Base-by-base conservation (phyloP, 2,797 vertebrate genomes). In the Heteromormyrus szaboi region DNA sequence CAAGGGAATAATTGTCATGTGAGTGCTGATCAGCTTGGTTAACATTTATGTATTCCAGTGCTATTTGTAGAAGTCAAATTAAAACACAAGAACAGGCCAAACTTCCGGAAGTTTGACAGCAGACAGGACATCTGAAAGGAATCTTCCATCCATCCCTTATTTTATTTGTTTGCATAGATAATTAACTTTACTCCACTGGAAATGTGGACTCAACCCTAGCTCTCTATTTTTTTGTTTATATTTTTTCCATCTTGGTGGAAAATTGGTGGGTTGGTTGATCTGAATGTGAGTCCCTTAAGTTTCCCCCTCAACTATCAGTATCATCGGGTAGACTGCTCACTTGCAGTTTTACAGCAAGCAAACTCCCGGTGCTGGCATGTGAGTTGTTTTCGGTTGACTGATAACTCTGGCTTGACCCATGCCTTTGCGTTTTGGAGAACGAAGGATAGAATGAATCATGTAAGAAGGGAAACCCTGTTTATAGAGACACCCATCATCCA, bases 81-180 rank as follows among this genome's bases (percentile, higher is more conserved):
- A 91, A 93, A 90, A 62, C 87, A 76, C 89, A 46, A 86, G 91
- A 88, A 90, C 4, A 44, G 89, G 93, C 93, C 93, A 92, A 93
- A 91, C 29, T 90, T 92, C 92, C 92, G 93, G 93, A 94, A 89
- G 90, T 93, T 92, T 91, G 91, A 89, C 91, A 91, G 92, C 91
- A 91, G 89, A 93, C 87, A 50, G 76, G n/a, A 29, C 22, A 51
- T 48, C 62, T 50, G 65, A 53, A 76, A 51, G 46, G 85, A 37
- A 41, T 72, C 46, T 68, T 76, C 65, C 50, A 48, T 87, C 59
- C 22, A 29, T 41, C 92, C 53, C 51, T 8, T 37, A 44, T 3
- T 41, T 72, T 88, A 29, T 89, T 91, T 90, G 93, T 94, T 94
- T 93, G 93, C 93, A 95, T 94, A 94, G 92, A 91, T 90, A 91